phyloP scores from a whole-genome alignment of 2,113 vertebrate species.

The human region GRCh38 chr5:84252501-84253000 shows the following conservation, averaged over 20 bases:
- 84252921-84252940: neutral
- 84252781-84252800: neutral
- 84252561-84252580: neutral
- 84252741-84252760: neutral
- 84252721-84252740: slow-evolving; percentile 7
- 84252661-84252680: neutral
- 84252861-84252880: slow-evolving; percentile 22
- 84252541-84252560: neutral
- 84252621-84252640: slow-evolving; percentile 13
- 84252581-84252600: neutral
- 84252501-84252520: neutral
- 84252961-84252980: neutral
- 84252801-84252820: neutral
- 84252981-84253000: neutral
- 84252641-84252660: neutral
- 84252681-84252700: neutral
- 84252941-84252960: neutral
- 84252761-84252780: slow-evolving; percentile 25
- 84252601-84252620: neutral
- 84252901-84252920: slow-evolving; percentile 35
- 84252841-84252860: neutral
- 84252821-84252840: neutral
- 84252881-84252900: neutral
- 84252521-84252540: neutral
- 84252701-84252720: neutral